These are phyloP conservation scores for Lophotriccus pileatus DNA, from an alignment of 2,797 vertebrate genomes.

Conservation along the genomic window DNA sequence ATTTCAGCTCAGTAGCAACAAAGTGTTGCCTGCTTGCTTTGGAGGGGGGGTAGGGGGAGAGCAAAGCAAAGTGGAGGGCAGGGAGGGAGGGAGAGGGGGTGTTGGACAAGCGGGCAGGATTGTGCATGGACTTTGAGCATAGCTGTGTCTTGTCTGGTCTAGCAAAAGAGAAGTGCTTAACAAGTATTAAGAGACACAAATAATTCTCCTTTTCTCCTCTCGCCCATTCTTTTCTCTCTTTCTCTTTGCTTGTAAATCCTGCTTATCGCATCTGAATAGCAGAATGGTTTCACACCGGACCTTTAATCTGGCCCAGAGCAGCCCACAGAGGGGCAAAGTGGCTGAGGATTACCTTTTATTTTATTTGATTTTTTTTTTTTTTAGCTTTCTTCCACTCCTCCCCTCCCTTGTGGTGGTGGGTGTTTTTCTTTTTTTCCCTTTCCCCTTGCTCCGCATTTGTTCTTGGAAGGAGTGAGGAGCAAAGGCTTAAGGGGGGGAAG, in stretches of 20 bases:
- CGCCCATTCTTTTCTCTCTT: slow-evolving; percentile 74
- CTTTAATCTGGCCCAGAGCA: slow-evolving; percentile 80
- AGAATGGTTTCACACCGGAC: slow-evolving; percentile 77
- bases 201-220: slow-evolving; percentile 82
- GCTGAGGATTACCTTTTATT: slow-evolving; percentile 81
- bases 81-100: background rate
- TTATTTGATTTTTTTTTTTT: slow-evolving; percentile 67
- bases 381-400: slow-evolving; percentile 53
- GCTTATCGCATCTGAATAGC: slow-evolving; percentile 81
- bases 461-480: slow-evolving; percentile 73
- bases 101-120: slow-evolving; percentile 47
- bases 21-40: slow-evolving; percentile 57
- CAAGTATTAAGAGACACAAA: slow-evolving; percentile 82
- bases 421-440: background rate
- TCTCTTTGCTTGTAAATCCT: slow-evolving; percentile 83
- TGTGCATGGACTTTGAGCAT: slow-evolving; percentile 67
- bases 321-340: slow-evolving; percentile 79
- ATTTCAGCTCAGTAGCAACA: slow-evolving; percentile 74
- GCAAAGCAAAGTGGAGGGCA: background rate
- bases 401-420: slow-evolving; percentile 34
- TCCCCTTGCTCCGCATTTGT: slow-evolving; percentile 69
- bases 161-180: slow-evolving; percentile 81
- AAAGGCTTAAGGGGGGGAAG: slow-evolving; percentile 73
- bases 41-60: slow-evolving; percentile 44
- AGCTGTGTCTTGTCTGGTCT: slow-evolving; percentile 77